Conservation (phyloP, 53 echinoderm and acorn worm species). For the Echinometra lucunter region DNA sequence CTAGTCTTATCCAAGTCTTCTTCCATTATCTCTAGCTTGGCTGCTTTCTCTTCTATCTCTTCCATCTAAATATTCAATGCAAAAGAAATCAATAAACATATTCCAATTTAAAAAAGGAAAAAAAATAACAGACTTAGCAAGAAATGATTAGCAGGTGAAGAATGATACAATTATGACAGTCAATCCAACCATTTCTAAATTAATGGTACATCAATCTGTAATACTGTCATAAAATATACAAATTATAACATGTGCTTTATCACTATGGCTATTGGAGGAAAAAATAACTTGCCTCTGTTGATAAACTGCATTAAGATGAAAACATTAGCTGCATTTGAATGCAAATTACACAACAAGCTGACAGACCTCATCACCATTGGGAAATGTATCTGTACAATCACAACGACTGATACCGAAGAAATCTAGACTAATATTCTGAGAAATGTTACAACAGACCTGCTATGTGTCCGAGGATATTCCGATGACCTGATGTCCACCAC, state of each 20-base stretch:
- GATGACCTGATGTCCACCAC: too few relatives aligned
- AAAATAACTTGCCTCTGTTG: neutral
- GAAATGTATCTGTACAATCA: neutral
- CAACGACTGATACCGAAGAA: neutral
- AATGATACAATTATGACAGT: neutral
- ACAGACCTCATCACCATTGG: neutral
- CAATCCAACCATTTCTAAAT: neutral
- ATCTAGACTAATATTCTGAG: neutral
- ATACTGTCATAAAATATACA: too few relatives aligned
- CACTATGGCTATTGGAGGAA: neutral
- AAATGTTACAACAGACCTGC: neutral
- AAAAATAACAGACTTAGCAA: neutral
- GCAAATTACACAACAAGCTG: neutral
- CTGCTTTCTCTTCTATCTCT: slow-evolving; percentile 93
- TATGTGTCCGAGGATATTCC: neutral
- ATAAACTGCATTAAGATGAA: neutral
- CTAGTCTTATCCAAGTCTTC: slow-evolving; percentile 85
- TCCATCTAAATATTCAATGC: slow-evolving; percentile 75
- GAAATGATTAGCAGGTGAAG: neutral
- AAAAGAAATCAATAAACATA: neutral
- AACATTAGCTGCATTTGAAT: neutral
- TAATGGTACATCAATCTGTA: neutral
- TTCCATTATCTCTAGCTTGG: slow-evolving; percentile 78
- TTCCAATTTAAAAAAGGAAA: neutral
- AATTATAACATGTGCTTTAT: neutral